These are phyloP conservation scores for Nymphalis io DNA, from an alignment of 1,140 invertebrate species.

Conservation along the genomic window DNA sequence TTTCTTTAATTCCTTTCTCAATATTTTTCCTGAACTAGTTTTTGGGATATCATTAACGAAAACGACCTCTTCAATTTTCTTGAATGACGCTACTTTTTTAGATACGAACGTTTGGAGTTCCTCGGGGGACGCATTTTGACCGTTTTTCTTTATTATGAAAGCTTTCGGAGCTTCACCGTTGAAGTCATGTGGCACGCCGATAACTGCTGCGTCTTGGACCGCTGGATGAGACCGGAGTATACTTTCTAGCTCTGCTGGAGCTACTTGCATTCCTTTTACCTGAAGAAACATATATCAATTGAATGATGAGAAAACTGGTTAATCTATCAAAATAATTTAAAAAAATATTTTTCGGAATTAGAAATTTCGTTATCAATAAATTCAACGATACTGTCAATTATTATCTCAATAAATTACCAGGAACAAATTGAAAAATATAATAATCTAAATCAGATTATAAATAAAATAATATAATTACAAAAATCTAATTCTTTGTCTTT, in stretches of 20 bases:
- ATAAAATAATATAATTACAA: not conserved
- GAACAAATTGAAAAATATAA: no score
- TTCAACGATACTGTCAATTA: no score
- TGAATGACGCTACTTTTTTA: constrained; percentile 86
- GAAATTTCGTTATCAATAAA: no score
- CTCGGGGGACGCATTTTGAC: constrained; percentile 69
- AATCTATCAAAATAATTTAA: no score
- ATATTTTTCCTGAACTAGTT: constrained; percentile 89
- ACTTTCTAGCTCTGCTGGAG: constrained; percentile 93
- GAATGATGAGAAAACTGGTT: no score
- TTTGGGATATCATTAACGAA: constrained; percentile 88
- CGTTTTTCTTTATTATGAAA: constrained; percentile 83
- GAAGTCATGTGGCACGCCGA: constrained; percentile 89
- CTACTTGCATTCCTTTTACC: constrained; percentile 88
- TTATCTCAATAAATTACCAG: no score
- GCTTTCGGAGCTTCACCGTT: constrained; percentile 91
- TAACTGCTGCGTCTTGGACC: constrained; percentile 90
- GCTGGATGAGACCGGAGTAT: constrained; percentile 88
- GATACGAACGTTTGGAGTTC: constrained; percentile 83
- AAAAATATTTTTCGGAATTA: no score
- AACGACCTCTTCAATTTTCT: constrained; percentile 86
- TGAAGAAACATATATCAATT: constrained; percentile 38
- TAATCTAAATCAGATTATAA: no score
- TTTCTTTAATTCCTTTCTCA: constrained; percentile 84
- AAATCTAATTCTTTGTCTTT: not conserved